Base-by-base conservation (phyloP, 2,113 vertebrate genomes). In the Typhlomys cinereus region DNA sequence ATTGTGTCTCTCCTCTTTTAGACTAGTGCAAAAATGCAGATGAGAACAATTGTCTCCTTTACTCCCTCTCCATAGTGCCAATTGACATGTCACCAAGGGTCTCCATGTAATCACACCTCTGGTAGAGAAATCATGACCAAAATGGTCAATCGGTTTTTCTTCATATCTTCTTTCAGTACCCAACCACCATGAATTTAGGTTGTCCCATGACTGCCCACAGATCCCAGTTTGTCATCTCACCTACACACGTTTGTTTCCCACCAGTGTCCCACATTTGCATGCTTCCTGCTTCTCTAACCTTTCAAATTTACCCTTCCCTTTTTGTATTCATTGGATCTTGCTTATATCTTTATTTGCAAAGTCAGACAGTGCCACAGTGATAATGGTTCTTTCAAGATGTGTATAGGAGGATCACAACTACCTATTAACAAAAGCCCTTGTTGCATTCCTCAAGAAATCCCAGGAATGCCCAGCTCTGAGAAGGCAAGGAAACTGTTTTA, bases 221-320 rank as follows among this genome's bases (percentile, higher is more conserved):
- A 8, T 67, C 59, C 54, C 61, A 15, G 67, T 70, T 73, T 61
- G 12, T 88, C 21, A 36, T 9, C 2, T 84, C 36, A 71, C 36
- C 29, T 62, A 10, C 48, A 50, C 41, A 34, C 15, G 73, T 80
- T 27, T 92, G n/a, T 64, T 66, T 70, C 27, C 11, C 57, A 81
- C 29, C 6, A 89, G 34, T 52, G 48, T 57, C 34, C 29, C 57
- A 95, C 8, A 66, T 14, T 80, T 59, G 13, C 52, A 88, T n/a
- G 5, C 1, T 67, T 91, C 23, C 29, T 39, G 9, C 23, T 50
- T 69, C 29, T 75, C 52, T 29, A 52, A 15, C 4, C 7, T 34
- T 93, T 90, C 31, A 89, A 59, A 75, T 57, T 48, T 94, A 64
- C 64, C 44, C n/a, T 74, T 66, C 34, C 41, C 39, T 89, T 87